Conservation (phyloP, 1,140 invertebrate genomes). For the Rhopalosiphum maidis region DNA sequence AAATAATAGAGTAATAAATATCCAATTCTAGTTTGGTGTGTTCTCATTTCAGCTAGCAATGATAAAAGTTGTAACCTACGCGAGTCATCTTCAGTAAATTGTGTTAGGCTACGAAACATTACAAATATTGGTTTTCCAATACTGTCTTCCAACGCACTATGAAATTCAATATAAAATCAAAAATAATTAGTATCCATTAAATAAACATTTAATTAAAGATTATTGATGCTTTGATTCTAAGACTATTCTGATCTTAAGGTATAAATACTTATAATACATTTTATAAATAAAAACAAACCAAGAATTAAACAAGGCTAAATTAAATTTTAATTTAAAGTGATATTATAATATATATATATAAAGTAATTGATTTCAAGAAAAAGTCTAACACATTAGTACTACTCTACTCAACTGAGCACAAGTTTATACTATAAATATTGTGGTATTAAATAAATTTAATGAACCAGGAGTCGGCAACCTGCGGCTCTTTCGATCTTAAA, state of each 20-base stretch:
- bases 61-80: slow-evolving; percentile 76
- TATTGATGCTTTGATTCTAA: not conserved
- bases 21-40: slow-evolving; percentile 75
- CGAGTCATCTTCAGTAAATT: slow-evolving; percentile 78
- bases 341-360: too few relatives aligned
- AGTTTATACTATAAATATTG: not conserved
- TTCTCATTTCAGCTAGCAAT: slow-evolving; percentile 78
- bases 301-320: too few relatives aligned
- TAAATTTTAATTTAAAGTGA: too few relatives aligned
- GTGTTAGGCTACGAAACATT: slow-evolving; percentile 77
- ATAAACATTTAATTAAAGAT: not conserved
- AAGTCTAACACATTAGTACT: too few relatives aligned
- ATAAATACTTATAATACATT: too few relatives aligned
- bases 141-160: slow-evolving; percentile 71
- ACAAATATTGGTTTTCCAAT: slow-evolving; percentile 83
- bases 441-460: not conserved
- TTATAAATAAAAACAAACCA: not conserved
- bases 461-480: too few relatives aligned
- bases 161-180: slow-evolving; percentile 20
- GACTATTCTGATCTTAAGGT: not conserved
- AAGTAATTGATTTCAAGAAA: too few relatives aligned
- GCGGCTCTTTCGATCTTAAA: too few relatives aligned
- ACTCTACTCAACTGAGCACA: too few relatives aligned
- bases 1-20: slow-evolving; percentile 88
- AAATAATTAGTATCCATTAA: not conserved